Evolutionary conservation across 2,113 vertebrate genomes (phyloP).

Genomic region (Ifrita kowaldi): DNA sequence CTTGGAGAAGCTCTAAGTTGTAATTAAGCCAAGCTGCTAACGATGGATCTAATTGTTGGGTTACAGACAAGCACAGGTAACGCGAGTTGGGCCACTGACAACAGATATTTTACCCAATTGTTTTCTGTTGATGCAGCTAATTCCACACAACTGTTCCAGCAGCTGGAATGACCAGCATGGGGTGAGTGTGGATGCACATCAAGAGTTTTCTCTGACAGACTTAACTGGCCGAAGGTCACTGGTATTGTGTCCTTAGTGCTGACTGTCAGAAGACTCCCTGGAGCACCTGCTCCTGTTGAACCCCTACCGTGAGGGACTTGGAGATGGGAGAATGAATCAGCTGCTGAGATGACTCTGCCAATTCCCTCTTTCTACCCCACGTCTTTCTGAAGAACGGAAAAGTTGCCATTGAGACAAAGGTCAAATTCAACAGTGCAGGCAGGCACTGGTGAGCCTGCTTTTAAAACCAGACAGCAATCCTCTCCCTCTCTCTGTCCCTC

Average conservation of each 20-base stretch:
- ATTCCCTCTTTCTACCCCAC: rapidly evolving
- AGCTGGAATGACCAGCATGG: neutral
- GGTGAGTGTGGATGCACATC: rapidly evolving
- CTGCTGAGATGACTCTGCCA: neutral
- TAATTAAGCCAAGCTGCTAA: conserved; percentile 34
- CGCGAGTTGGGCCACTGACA: neutral
- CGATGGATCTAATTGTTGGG: neutral
- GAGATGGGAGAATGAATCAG: neutral
- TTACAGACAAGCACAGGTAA: neutral
- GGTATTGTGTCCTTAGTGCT: neutral
- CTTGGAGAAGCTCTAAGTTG: conserved; percentile 12
- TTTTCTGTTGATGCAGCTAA: conserved; percentile 1
- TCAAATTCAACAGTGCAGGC: neutral
- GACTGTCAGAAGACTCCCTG: neutral
- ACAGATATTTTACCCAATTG: neutral
- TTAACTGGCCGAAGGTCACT: neutral
- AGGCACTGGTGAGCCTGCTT: neutral
- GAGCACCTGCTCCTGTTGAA: neutral
- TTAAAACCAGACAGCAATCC: neutral
- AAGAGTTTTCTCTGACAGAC: neutral
- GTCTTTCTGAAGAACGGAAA: neutral
- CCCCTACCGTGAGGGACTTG: neutral
- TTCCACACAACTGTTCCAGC: neutral
- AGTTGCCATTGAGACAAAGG: neutral
- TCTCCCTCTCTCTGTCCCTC: neutral